A percentile compares a stretch with the other conserved stretches of the same genome.
These are phyloP conservation scores for Xenopus petersii DNA, from an alignment of 2,797 vertebrate species.

Conservation along the genomic window DNA sequence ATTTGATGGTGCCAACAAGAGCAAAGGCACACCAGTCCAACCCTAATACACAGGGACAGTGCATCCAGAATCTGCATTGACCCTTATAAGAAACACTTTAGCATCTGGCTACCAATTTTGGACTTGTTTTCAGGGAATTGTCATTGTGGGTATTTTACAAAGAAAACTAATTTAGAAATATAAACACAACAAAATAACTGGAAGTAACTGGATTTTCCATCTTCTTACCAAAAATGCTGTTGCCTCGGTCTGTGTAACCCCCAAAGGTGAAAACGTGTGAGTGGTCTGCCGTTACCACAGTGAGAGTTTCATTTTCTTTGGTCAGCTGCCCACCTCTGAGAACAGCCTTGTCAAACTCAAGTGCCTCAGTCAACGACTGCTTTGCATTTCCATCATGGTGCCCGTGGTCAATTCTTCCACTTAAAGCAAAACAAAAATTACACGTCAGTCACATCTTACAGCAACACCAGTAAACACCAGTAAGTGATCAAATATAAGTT, in stretches of 20 bases:
- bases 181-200: no score
- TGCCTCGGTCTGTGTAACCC: conserved; percentile 75
- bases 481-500: no score
- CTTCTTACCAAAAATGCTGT: conserved; percentile 74
- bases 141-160: no score
- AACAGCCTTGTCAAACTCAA: conserved; percentile 75
- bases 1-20: no score
- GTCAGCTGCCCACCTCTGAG: conserved; percentile 67
- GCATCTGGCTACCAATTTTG: no score
- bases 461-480: background rate
- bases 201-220: background rate
- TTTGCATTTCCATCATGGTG: conserved; percentile 76
- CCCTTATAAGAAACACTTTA: no score
- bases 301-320: conserved; percentile 70
- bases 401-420: conserved; percentile 81
- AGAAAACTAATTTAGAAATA: no score
- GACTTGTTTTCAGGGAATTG: no score
- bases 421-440: conserved; percentile 44
- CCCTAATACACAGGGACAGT: no score
- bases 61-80: no score
- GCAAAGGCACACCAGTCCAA: no score
- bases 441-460: background rate
- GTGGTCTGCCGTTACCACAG: conserved; percentile 80
- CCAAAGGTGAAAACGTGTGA: conserved; percentile 81
- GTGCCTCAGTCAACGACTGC: conserved; percentile 73